These are phyloP conservation scores for Mycogona germanica DNA, from an alignment of 2,888 invertebrate genomes.

Conservation along the genomic window DNA sequence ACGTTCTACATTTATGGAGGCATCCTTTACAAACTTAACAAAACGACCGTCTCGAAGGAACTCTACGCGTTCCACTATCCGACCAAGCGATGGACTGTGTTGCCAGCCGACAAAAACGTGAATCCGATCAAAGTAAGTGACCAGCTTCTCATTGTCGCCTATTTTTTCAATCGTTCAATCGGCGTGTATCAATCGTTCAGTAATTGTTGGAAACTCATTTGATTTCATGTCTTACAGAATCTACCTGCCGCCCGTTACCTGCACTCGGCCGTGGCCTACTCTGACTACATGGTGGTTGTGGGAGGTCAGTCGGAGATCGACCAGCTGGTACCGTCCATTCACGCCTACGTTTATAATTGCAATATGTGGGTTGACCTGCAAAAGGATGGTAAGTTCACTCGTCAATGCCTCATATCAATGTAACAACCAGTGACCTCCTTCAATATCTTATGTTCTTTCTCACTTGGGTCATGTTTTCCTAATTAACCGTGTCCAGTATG, in stretches of 20 bases:
- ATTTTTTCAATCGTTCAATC: not conserved
- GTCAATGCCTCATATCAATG: not conserved
- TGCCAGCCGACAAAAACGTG: constrained; percentile 46
- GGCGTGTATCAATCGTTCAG: constrained; percentile 2
- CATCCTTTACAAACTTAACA: constrained; percentile 56
- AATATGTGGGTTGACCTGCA: constrained; percentile 73
- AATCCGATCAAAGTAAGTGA: not conserved
- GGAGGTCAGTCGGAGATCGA: constrained; percentile 58
- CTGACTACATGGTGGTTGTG: constrained; percentile 79
- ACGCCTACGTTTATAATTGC: constrained; percentile 77
- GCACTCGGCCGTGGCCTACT: constrained; percentile 76
- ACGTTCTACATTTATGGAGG: constrained; percentile 87
- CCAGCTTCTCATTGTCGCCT: not conserved
- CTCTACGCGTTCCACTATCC: constrained; percentile 65
- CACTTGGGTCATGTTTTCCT: not conserved
- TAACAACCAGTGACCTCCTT: not conserved
- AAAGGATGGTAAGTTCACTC: constrained; percentile 26
- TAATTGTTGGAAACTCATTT: not conserved
- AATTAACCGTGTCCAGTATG: constrained; percentile 2
- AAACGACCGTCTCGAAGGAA: constrained; percentile 57
- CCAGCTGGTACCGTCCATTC: constrained; percentile 47
- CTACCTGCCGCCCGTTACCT: constrained; percentile 58
- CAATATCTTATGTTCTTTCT: not conserved
- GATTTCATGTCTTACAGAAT: constrained; percentile 41
- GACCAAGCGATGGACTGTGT: constrained; percentile 63